phyloP scores from a whole-genome alignment of 2,797 vertebrate species.

The Molossus molossus region DNA sequence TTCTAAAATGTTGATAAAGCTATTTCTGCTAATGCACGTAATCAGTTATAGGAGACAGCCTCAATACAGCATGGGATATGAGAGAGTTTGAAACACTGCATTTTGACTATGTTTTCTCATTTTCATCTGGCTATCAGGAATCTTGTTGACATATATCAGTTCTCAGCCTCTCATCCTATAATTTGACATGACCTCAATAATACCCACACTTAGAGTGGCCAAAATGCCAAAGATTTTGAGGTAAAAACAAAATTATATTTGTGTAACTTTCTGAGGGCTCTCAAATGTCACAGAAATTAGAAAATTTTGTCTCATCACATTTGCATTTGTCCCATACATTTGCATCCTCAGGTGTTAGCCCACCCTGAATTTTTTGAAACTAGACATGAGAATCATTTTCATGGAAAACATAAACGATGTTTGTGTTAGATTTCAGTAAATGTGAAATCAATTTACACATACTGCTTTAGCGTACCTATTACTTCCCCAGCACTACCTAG shows the following conservation, averaged over 20 bases:
- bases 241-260: slow-evolving; percentile 34
- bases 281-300: slow-evolving; percentile 20
- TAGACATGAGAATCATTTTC: slow-evolving; percentile 52
- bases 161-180: neutral
- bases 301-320: neutral
- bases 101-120: slow-evolving; percentile 49
- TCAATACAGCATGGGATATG: neutral
- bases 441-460: slow-evolving; percentile 49
- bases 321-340: neutral
- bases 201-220: neutral
- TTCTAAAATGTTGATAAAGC: slow-evolving; percentile 73
- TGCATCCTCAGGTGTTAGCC: neutral
- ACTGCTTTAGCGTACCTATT: slow-evolving; percentile 20
- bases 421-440: slow-evolving; percentile 53
- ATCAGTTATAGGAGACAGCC: slow-evolving; percentile 41
- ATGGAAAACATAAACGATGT: neutral
- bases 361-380: slow-evolving; percentile 48
- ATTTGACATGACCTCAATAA: slow-evolving; percentile 13
- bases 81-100: slow-evolving; percentile 49
- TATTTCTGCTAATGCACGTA: slow-evolving; percentile 46
- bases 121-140: slow-evolving; percentile 22
- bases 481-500: neutral
- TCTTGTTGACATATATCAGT: neutral
- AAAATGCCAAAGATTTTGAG: slow-evolving; percentile 57
- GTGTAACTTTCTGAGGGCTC: neutral